Conservation (phyloP, 2,888 invertebrate species). For the Petrolisthes manimaculis region DNA sequence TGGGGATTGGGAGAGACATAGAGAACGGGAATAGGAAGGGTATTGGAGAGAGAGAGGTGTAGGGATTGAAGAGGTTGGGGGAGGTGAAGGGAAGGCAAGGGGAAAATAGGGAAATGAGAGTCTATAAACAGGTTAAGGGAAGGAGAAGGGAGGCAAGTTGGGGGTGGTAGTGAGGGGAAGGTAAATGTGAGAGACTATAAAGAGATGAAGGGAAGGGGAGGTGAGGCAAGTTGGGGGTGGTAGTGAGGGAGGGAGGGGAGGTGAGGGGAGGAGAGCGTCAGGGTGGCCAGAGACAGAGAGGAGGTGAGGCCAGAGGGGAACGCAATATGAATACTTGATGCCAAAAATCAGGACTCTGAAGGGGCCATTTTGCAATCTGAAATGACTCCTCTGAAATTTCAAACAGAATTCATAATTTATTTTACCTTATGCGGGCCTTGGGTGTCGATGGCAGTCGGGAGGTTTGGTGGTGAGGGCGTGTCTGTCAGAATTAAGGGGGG, state of each 20-base stretch:
- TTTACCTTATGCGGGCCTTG: conserved; percentile 21
- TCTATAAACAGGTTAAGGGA: not conserved
- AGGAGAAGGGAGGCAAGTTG: not conserved
- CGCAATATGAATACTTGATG: conserved; percentile 48
- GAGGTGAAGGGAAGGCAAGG: not conserved
- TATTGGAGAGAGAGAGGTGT: too few species aligned
- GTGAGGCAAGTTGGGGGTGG: not conserved
- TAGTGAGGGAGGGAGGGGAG: conserved; percentile 2
- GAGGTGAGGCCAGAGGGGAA: not conserved
- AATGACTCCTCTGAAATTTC: conserved; percentile 47
- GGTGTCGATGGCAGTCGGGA: conserved; percentile 21
- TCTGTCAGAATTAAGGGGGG: conserved; percentile 37
- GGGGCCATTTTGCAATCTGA: conserved; percentile 48
- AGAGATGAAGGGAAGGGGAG: not conserved
- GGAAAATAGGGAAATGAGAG: not conserved
- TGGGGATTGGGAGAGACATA: too few species aligned
- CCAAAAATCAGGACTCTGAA: conserved; percentile 42
- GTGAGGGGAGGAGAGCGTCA: not conserved
- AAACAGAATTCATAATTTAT: conserved; percentile 48
- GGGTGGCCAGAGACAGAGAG: not conserved
- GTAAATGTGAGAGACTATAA: not conserved
- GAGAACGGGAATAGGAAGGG: too few species aligned
- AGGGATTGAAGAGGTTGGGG: not conserved
- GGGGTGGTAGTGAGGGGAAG: not conserved
- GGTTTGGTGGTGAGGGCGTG: conserved; percentile 15